A percentile compares a stretch with the other conserved stretches of the same genome.
phyloP scores from a whole-genome alignment of 2,113 vertebrate genomes.

The Odobenus rosmarus region DNA sequence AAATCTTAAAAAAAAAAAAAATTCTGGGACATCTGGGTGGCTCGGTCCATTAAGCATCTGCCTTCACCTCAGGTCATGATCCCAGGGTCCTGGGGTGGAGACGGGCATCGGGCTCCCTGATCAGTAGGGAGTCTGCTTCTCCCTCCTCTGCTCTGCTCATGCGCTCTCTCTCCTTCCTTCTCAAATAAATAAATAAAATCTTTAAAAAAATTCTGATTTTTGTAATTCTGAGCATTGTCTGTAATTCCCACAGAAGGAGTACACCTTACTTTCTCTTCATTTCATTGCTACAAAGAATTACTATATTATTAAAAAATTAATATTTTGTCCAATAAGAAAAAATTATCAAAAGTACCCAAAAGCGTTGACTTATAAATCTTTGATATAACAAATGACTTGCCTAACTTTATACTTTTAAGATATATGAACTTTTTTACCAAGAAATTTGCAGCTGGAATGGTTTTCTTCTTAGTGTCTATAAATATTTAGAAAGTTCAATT shows the following conservation, averaged over 20 bases:
- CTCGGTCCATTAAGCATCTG: background rate
- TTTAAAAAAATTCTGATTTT: background rate
- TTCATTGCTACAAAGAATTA: conserved; percentile 45
- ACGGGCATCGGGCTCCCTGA: background rate
- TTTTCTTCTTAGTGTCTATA: conserved; percentile 65
- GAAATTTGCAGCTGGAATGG: conserved; percentile 3
- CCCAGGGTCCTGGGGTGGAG: background rate
- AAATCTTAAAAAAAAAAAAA: background rate
- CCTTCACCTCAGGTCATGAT: background rate
- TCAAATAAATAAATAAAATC: background rate
- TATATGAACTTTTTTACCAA: background rate
- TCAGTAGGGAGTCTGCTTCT: background rate
- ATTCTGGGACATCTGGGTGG: background rate
- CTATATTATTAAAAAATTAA: conserved; percentile 48
- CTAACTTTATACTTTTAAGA: conserved; percentile 35
- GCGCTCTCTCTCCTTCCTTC: background rate
- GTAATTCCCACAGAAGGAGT: background rate
- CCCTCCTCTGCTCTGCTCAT: background rate
- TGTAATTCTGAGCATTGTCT: background rate
- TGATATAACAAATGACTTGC: conserved; percentile 43
- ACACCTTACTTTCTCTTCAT: background rate
- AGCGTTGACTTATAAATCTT: background rate
- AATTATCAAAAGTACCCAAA: background rate
- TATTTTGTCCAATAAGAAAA: background rate
- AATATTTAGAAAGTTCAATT: conserved; percentile 72